Percentiles rank a stretch among this genome's conserved stretches.
Evolutionary conservation across 1,140 invertebrate species (phyloP).

Genomic region (Drosophila mayri): DNA sequence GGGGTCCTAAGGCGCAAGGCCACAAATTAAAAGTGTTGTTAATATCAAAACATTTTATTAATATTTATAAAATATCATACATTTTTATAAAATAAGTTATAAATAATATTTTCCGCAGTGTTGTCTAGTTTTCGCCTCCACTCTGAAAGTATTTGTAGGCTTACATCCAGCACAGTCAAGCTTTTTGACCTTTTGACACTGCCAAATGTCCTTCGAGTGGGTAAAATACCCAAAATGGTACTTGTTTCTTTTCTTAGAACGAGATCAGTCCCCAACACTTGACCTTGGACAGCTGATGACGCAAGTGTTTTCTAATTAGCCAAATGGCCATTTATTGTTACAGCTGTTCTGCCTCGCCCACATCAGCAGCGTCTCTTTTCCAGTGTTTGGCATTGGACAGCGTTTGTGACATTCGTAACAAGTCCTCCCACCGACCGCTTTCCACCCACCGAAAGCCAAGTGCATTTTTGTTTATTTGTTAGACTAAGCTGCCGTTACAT

Average conservation of each 20-base stretch:
- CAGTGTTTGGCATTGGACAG: constrained; percentile 62
- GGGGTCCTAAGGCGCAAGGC: too few relatives aligned
- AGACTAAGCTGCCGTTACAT: constrained; percentile 52
- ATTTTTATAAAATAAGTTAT: too few relatives aligned
- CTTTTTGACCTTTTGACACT: constrained; percentile 19
- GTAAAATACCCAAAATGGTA: neutral
- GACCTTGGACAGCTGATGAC: constrained; percentile 37
- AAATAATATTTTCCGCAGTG: neutral
- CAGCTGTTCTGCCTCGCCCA: constrained; percentile 13
- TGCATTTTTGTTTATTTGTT: constrained; percentile 74
- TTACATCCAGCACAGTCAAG: neutral
- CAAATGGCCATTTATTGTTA: constrained; percentile 68
- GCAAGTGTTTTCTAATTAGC: constrained; percentile 65
- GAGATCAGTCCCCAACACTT: constrained; percentile 18
- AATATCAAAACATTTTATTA: neutral
- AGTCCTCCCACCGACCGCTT: constrained; percentile 10
- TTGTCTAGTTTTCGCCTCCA: neutral
- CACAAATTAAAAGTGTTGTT: neutral
- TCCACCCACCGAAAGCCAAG: constrained; percentile 36
- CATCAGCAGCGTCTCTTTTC: constrained; percentile 16
- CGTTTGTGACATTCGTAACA: constrained; percentile 53
- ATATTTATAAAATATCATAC: too few relatives aligned
- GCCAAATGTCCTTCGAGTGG: neutral
- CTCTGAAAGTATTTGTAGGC: neutral
- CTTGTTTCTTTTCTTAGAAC: constrained; percentile 1